Base-by-base conservation (phyloP, 1,140 invertebrate genomes). In the Drosophila albomicans region DNA sequence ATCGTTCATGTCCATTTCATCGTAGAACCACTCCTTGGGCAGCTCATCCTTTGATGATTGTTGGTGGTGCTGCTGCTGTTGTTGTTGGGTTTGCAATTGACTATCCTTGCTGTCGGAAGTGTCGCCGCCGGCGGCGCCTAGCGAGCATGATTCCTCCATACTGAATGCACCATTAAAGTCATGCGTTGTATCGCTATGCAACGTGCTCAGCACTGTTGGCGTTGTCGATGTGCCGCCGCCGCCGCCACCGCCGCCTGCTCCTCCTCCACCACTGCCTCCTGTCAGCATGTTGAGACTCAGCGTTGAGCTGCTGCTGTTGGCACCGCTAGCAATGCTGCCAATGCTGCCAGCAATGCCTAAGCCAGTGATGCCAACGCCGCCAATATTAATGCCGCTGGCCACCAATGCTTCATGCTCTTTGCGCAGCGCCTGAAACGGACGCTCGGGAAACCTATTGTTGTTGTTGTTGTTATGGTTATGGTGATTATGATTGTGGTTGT, bases 1-100 rank as follows among this genome's bases (percentile, higher is more conserved):
- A 89, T 98, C 98, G 64, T 97, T 95, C 93, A 98, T 96, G 65
- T 98, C 98, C 91, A 96, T 94, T 32, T 98, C 97, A 88, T 97
- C 97, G 81, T 97, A 97, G 92, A 96, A 97, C 97, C 97, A 98
- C 61, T 96, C 96, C 94, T 97, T 92, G n/a, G 90, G 82, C 35
- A 92, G 64, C 16, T 92, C 69, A 79, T 92, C 80, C 76, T 91
- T 65, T 6, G 67, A 64, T 32, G 8, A 45, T 48, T 57, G 73
- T 20, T 64, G 67, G 3, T 79, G 86, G 73, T 81, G 84, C 11
- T 82, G 79, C 20, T 82, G 78, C 5, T 87, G 75, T 0, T 88
- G 82, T 4, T 87, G 89, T 5, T 82, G 84, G n/a, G 73, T 65
- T 35, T 89, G 78, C 71, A 90, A 72, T 64, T 92, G 91, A 67